Evolutionary conservation across 2,888 invertebrate genomes (phyloP), one percentile per base, ranked within the genome.

Genomic region (Melinaea menophilus): DNA sequence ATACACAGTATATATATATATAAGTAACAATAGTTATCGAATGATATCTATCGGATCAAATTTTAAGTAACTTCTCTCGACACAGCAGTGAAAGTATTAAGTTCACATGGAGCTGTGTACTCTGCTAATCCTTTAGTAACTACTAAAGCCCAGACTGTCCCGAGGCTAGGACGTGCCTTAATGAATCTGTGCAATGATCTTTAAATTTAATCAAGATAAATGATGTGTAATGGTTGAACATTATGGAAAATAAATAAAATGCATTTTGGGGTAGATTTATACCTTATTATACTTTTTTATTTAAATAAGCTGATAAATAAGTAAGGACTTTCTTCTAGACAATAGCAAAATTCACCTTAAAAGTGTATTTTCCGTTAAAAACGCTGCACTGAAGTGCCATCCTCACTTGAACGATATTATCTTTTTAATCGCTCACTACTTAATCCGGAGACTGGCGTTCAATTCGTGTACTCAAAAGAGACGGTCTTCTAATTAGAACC

Each of bases 81-180:
- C 22, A 48, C n/a, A 60, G 61, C 64, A 64, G 65, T 62, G 64
- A 64, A 64, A 62, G 74, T 76, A 79, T 81, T 79, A 81, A 79
- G 78, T 81, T 79, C 76, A 77, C 76, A 77, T 75, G 74, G 81
- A 76, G 80, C 81, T 85, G 84, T 84, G 82, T 84, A 80, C 80
- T 80, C 77, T 78, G 75, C 74, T 83, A 80, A 84, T 82, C 82
- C 82, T 81, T 79, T 79, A 76, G 76, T 77, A 72, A 74, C 69
- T 66, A 72, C 76, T 74, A 70, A 70, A 73, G 73, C 74, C 73
- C 73, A 75, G 75, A 69, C 66, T 64, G 71, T 74, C 83, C 76
- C 65, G 66, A 63, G 82, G 82, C 78, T 67, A 68, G 54, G 61
- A 57, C 71, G 58, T 77, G 77, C 76, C 72, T n/a, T 61, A 78